These are phyloP conservation scores for Pseudomyrmex sp. DNA, from an alignment of 1,140 invertebrate genomes.

Conservation along the genomic window DNA sequence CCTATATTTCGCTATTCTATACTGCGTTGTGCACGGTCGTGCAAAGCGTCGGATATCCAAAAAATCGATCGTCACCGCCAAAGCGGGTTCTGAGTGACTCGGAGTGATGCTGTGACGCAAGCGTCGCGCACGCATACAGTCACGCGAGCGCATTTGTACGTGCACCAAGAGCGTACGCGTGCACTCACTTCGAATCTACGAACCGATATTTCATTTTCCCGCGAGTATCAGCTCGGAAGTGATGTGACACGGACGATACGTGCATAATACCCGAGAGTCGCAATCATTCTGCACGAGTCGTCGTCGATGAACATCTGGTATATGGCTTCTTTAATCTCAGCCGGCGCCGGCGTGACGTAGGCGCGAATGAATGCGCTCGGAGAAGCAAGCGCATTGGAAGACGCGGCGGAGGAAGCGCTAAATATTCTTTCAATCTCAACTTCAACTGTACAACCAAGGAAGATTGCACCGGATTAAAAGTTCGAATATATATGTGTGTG, in stretches of 20 bases:
- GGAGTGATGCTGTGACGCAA: slow-evolving; percentile 25
- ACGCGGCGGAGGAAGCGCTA: slow-evolving; percentile 38
- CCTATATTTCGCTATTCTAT: slow-evolving; percentile 37
- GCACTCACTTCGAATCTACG: neutral
- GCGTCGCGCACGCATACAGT: slow-evolving; percentile 11
- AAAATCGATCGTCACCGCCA: slow-evolving; percentile 39
- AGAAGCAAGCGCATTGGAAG: too few relatives aligned
- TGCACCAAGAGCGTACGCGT: neutral
- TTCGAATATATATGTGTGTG: too few relatives aligned
- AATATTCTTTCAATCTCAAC: slow-evolving; percentile 67
- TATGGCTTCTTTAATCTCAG: slow-evolving; percentile 83
- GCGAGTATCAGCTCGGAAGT: neutral
- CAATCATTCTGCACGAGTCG: slow-evolving; percentile 66
- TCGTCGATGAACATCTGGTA: slow-evolving; percentile 69
- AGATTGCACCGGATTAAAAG: slow-evolving; percentile 68
- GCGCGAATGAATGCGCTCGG: slow-evolving; percentile 11
- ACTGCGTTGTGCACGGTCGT: neutral
- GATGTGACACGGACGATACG: neutral
- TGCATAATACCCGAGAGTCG: slow-evolving; percentile 46
- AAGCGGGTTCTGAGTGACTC: slow-evolving; percentile 14
- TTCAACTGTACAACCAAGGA: slow-evolving; percentile 29
- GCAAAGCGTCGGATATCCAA: slow-evolving; percentile 39
- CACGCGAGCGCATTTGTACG: neutral
- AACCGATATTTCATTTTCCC: slow-evolving; percentile 13
- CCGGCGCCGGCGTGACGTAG: slow-evolving; percentile 72